Evolutionary conservation across 2,888 invertebrate genomes (phyloP).

Genomic region (Lamellibrachia columna): DNA sequence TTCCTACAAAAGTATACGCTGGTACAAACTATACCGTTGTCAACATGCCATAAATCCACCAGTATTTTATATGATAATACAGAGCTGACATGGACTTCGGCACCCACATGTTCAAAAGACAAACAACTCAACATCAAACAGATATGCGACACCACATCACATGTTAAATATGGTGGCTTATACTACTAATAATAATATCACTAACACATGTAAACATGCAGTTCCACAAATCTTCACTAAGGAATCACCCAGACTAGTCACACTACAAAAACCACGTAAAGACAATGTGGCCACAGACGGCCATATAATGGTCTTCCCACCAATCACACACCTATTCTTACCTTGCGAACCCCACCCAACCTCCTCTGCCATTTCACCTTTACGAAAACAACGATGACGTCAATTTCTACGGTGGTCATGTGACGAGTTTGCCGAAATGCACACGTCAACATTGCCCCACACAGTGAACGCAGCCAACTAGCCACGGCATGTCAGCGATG

Average conservation of each 20-base stretch:
- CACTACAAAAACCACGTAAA: background rate
- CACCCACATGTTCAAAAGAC: background rate
- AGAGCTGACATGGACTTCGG: background rate
- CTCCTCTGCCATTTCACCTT: background rate
- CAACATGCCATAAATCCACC: background rate
- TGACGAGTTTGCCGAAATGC: background rate
- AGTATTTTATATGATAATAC: background rate
- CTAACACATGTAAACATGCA: background rate
- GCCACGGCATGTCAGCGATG: background rate
- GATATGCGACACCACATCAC: background rate
- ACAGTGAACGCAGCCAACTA: background rate
- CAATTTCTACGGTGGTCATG: background rate
- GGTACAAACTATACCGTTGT: background rate
- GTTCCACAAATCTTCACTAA: background rate
- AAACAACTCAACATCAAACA: background rate
- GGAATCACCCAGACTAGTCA: background rate
- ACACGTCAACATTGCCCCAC: background rate
- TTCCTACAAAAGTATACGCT: background rate
- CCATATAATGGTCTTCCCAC: background rate
- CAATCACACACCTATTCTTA: background rate
- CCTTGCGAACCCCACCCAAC: background rate
- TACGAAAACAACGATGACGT: constrained; percentile 16
- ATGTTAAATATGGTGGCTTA: background rate
- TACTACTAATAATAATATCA: background rate
- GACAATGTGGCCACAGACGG: background rate